phyloP scores from a whole-genome alignment of 2,113 vertebrate species.

The Syrmaticus mikado region DNA sequence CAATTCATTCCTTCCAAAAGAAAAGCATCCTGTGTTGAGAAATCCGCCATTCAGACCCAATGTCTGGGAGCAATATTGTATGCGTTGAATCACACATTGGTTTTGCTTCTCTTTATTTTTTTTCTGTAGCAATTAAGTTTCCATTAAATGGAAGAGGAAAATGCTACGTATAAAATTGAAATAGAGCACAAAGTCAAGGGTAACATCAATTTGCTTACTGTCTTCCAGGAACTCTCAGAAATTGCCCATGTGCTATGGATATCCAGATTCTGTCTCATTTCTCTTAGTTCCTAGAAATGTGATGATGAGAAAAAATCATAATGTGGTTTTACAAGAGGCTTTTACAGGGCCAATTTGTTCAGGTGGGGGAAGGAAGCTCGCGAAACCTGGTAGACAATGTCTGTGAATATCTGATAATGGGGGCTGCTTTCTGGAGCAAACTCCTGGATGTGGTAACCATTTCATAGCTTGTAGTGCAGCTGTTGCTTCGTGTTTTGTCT shows the following conservation, averaged over 20 bases:
- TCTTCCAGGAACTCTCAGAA: background rate
- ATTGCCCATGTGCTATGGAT: background rate
- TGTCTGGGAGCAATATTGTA: background rate
- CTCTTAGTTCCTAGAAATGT: background rate
- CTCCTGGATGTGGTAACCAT: background rate
- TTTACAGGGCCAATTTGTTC: background rate
- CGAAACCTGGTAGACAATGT: background rate
- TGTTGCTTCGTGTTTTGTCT: background rate
- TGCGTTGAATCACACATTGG: background rate
- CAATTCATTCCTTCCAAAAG: background rate
- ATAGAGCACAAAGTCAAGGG: background rate
- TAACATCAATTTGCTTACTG: background rate
- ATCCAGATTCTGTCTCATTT: background rate
- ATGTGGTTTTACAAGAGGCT: background rate
- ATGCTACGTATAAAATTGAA: background rate
- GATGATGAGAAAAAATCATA: background rate
- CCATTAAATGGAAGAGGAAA: background rate
- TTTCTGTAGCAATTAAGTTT: background rate
- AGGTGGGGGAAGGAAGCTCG: background rate
- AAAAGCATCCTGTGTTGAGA: background rate
- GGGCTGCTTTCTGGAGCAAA: background rate
- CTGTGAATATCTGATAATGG: background rate
- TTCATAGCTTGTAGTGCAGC: background rate
- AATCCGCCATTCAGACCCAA: too few species aligned
- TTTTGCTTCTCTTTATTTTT: background rate